Conservation (phyloP, 2,888 invertebrate species). For the Phaedon cochleariae region DNA sequence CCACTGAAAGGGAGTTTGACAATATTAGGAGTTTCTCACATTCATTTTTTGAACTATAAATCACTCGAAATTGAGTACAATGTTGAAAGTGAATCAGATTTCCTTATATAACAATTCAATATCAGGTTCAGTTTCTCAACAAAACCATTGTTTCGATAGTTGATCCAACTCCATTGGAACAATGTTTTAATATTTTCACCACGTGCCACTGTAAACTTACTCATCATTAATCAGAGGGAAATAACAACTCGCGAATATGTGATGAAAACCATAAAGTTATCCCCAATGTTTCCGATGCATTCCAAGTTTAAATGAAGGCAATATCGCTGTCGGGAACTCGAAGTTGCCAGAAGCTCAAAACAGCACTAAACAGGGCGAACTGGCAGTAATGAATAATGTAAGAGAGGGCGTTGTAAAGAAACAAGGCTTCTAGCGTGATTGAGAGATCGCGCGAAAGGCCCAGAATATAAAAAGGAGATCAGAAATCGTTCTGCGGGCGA, state of each 20-base stretch:
- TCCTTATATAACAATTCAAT: too few species aligned
- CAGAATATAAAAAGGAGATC: slow-evolving; percentile 64
- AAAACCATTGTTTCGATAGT: too few species aligned
- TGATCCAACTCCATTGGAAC: too few species aligned
- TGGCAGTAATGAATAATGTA: slow-evolving; percentile 62
- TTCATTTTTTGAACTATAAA: too few species aligned
- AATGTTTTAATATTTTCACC: too few species aligned
- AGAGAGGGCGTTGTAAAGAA: slow-evolving; percentile 62
- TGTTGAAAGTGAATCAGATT: too few species aligned
- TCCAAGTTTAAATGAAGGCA: slow-evolving; percentile 13
- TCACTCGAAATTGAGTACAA: too few species aligned
- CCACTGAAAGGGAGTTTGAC: too few species aligned
- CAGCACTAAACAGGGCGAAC: slow-evolving; percentile 50
- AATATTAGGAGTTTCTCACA: too few species aligned
- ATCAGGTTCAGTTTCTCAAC: too few species aligned
- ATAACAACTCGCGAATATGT: neutral
- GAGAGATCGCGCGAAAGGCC: slow-evolving; percentile 62
- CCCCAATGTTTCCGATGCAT: slow-evolving; percentile 10
- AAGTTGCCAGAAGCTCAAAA: slow-evolving; percentile 44
- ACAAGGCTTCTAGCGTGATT: slow-evolving; percentile 62
- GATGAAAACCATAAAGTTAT: slow-evolving; percentile 6
- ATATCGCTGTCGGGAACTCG: slow-evolving; percentile 31
- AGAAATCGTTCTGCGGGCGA: slow-evolving; percentile 63
- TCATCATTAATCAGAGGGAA: neutral
- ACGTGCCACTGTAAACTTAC: too few species aligned